These are phyloP conservation scores for Macrobrachium rosenbergii DNA, from an alignment of 1,140 invertebrate species.

Conservation along the genomic window DNA sequence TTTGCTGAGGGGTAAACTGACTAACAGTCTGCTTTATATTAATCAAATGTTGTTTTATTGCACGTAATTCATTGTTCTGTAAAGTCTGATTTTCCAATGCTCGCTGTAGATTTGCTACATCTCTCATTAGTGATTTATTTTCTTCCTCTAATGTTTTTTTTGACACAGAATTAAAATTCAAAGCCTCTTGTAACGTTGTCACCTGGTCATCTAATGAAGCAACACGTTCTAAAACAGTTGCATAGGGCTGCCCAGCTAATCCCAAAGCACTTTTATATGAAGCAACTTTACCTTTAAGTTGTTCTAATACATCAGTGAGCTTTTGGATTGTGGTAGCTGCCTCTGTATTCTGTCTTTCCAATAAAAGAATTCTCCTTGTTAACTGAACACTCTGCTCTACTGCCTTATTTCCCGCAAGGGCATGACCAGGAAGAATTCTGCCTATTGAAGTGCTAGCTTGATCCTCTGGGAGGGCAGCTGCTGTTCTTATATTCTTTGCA, in stretches of 20 bases:
- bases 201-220: slow-evolving; percentile 63
- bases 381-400: slow-evolving; percentile 55
- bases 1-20: too few species aligned
- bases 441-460: slow-evolving; percentile 34
- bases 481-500: slow-evolving; percentile 51
- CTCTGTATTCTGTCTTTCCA: slow-evolving; percentile 58
- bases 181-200: slow-evolving; percentile 45
- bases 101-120: slow-evolving; percentile 29
- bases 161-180: slow-evolving; percentile 28
- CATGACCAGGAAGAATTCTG: slow-evolving; percentile 39
- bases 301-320: slow-evolving; percentile 55
- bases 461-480: slow-evolving; percentile 32
- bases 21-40: too few species aligned
- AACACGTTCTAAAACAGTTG: slow-evolving; percentile 49
- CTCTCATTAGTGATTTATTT: slow-evolving; percentile 42
- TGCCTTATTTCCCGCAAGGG: slow-evolving; percentile 36
- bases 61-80: slow-evolving; percentile 37
- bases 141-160: slow-evolving; percentile 38
- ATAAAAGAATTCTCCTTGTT: slow-evolving; percentile 46
- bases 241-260: slow-evolving; percentile 51
- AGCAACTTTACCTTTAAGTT: slow-evolving; percentile 46
- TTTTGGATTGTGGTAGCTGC: slow-evolving; percentile 57
- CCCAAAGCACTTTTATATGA: slow-evolving; percentile 60
- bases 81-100: slow-evolving; percentile 8
- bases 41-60: slow-evolving; percentile 39